Conservation (phyloP, 1,140 invertebrate species). For the Aphis gossypii region DNA sequence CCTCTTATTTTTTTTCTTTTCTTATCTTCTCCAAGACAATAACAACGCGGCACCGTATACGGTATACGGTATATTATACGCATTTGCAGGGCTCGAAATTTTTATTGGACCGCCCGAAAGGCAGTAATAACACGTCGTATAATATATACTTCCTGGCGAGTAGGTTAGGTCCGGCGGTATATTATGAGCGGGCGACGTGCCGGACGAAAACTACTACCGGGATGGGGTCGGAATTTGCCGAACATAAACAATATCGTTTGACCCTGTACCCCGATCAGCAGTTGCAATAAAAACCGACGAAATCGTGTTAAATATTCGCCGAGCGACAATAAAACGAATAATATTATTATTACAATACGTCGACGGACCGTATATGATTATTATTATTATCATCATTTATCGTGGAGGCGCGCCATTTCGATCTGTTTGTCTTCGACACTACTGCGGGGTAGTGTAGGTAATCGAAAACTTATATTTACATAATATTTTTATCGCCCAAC, state of each 20-base stretch:
- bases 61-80: no score
- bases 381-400: neutral
- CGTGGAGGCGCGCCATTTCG: neutral
- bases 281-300: neutral
- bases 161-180: neutral
- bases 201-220: neutral
- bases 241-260: constrained; percentile 18
- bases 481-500: neutral
- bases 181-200: neutral
- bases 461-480: constrained; percentile 10
- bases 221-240: neutral
- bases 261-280: neutral
- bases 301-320: constrained; percentile 10
- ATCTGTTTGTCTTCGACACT: neutral
- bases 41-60: neutral
- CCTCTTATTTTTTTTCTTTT: neutral
- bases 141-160: neutral
- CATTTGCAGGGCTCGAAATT: neutral
- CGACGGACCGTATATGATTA: neutral
- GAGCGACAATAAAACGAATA: constrained; percentile 1
- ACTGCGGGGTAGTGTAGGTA: neutral
- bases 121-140: neutral
- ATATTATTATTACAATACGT: neutral
- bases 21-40: neutral
- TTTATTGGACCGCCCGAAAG: neutral